phyloP scores from a whole-genome alignment of 2,888 invertebrate genomes.

The Eilema sororculum region DNA sequence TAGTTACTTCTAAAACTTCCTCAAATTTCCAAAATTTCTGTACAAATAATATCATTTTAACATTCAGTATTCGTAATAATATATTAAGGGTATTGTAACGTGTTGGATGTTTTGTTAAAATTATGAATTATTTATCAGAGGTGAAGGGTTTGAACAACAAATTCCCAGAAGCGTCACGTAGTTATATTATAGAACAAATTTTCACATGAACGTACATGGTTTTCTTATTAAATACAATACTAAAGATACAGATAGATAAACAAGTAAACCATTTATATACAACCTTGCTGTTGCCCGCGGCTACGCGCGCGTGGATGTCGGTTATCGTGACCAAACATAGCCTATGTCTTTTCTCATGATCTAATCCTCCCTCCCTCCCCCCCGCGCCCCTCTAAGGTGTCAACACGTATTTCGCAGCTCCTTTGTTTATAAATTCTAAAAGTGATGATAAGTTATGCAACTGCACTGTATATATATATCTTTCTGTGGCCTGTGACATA shows the following conservation, averaged over 20 bases:
- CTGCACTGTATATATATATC: too few species aligned
- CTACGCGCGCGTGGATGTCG: too few species aligned
- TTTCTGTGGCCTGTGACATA: too few species aligned
- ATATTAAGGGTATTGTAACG: slow-evolving; percentile 1
- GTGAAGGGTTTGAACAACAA: background rate
- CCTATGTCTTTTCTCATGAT: too few species aligned
- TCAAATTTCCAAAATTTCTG: background rate
- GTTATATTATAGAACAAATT: background rate
- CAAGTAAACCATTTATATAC: background rate
- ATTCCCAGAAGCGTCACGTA: background rate
- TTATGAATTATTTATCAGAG: background rate
- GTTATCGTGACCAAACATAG: too few species aligned
- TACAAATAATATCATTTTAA: slow-evolving; percentile 11
- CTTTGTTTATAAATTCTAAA: too few species aligned
- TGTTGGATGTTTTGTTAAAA: background rate
- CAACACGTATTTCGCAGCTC: too few species aligned
- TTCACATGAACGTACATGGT: background rate
- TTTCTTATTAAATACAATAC: background rate
- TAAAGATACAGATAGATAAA: background rate
- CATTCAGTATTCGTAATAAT: slow-evolving; percentile 1
- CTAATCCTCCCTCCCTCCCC: too few species aligned
- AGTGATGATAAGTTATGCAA: too few species aligned
- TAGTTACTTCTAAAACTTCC: slow-evolving; percentile 25
- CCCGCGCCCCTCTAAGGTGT: too few species aligned
- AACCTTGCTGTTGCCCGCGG: too few species aligned